A percentile compares a stretch with the other conserved stretches of the same genome.
These are phyloP conservation scores for Copsychus sechellarum DNA, from an alignment of 2,113 vertebrate genomes.

Conservation along the genomic window DNA sequence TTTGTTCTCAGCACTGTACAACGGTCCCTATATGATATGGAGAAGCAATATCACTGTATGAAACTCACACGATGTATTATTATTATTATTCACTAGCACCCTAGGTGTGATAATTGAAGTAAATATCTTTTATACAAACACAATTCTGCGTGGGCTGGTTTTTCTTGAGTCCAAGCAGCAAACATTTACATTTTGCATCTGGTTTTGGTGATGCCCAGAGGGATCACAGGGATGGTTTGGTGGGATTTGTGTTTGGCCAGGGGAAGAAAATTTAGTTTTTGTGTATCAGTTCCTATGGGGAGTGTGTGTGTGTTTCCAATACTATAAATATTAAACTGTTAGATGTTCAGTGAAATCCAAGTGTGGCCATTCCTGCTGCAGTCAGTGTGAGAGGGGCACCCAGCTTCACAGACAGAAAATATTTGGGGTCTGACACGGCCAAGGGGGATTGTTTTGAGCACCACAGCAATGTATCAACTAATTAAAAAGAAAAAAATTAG, in stretches of 20 bases:
- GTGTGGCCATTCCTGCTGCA: neutral
- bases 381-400: neutral
- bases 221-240: neutral
- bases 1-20: slow-evolving; percentile 99
- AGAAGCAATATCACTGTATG: slow-evolving; percentile 99
- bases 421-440: neutral
- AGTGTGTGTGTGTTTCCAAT: neutral
- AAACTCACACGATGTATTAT: slow-evolving; percentile 98
- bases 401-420: neutral
- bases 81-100: slow-evolving; percentile 99
- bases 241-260: neutral
- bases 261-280: neutral
- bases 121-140: slow-evolving; percentile 99
- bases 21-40: slow-evolving; percentile 98
- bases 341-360: neutral
- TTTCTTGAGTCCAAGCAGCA: slow-evolving; percentile 76
- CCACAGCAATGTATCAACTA: neutral
- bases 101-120: slow-evolving; percentile 99
- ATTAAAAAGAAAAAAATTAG: neutral
- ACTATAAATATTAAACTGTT: neutral
- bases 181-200: slow-evolving; percentile 63
- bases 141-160: slow-evolving; percentile 81
- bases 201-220: neutral
- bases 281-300: fast-evolving
- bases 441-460: neutral